Base-by-base conservation (phyloP, 2,113 vertebrate genomes). In the Sceloporus tristichus region DNA sequence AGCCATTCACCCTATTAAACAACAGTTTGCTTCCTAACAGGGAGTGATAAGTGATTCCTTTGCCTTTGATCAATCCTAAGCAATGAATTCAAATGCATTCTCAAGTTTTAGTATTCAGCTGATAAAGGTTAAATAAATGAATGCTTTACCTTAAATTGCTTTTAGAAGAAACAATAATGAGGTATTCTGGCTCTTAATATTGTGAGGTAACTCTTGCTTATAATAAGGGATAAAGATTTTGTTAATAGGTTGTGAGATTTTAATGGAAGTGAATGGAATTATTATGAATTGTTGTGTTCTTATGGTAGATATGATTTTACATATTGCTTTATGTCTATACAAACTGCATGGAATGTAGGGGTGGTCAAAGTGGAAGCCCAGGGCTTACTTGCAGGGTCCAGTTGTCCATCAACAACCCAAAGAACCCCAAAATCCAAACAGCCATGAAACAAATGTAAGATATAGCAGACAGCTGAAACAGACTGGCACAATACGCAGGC, bases 41-140 rank as follows among this genome's bases (percentile, higher is more conserved):
- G 13, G 79, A 42, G 56, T 2, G 0, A 4, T 4, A 84, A 76
- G 59, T 42, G n/a, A 14, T 3, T 79, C 68, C 53, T 6, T 53
- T 86, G 48, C 84, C 38, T 71, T 13, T 0, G 53, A 8, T 5
- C 14, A 0, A 48, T 81, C 62, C 27, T 75, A 0, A 0, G 19
- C 56, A 3, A 75, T 66, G 5, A 9, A 0, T 0, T 3, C 21
- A 0, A 0, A 0, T 0, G 21, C 1, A n/a, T 48, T 65, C 1
- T 92, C 21, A 74, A 0, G 5, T 54, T 53, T 42, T 56, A 4
- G 1, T 5, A 56, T 68, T 62, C 1, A 78, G 13, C 0, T 5
- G 11, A 82, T 77, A 19, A 34, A 29, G 73, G 79, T 48, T 54
- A 75, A 54, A 85, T 85, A 59, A 59, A 62, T 81, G 70, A 2